Evolutionary conservation across 2,888 invertebrate genomes (phyloP), one percentile per base, ranked within the genome.

Genomic region (Hecatera dysodea): DNA sequence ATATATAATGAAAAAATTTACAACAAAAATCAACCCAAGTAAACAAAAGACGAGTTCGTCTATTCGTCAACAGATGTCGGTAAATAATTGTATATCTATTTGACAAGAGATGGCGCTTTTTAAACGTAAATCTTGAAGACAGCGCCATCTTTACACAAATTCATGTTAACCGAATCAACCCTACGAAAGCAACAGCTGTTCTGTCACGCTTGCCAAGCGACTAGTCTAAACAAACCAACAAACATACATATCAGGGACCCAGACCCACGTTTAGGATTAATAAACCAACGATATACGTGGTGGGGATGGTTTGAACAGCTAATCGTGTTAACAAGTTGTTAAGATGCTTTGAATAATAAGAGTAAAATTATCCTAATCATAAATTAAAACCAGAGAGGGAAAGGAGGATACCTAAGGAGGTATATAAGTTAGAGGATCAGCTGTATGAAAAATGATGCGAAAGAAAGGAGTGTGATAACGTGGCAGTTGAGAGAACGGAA

Each of bases 41-140:
- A 44, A 62, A 80, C 44, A 55, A 69, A 55, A 4, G 1, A 8
- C 12, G 8, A 46, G 17, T 52, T 67, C 1, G 1, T 27, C 81
- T 79, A 85, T 56, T 74, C 24, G 55, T 24, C 62, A 50, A 36
- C 2, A 85, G 84, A 90, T 82, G 86, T 81, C 79, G 52, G 39
- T 67, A 57, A 63, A 48, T 46, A 57, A 65, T 59, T 62, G 42
- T 64, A 69, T n/a, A 19, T 71, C 90, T 89, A 90, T 81, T 90
- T 79, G 27, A 66, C 82, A 72, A 75, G 9, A 93, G 93, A 90
- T 91, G 90, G 84, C 90, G 68, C 61, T 68, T 8, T 7, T 22
- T 0, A 3, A 0, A 22, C 0, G n/a, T 11, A 9, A 1, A 2
- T 17, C 12, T 29, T 33, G 50, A 9, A 11, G 8, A 50, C 22